Evolutionary conservation across 2,888 invertebrate species (phyloP).

Genomic region (Acholoe squamosa): DNA sequence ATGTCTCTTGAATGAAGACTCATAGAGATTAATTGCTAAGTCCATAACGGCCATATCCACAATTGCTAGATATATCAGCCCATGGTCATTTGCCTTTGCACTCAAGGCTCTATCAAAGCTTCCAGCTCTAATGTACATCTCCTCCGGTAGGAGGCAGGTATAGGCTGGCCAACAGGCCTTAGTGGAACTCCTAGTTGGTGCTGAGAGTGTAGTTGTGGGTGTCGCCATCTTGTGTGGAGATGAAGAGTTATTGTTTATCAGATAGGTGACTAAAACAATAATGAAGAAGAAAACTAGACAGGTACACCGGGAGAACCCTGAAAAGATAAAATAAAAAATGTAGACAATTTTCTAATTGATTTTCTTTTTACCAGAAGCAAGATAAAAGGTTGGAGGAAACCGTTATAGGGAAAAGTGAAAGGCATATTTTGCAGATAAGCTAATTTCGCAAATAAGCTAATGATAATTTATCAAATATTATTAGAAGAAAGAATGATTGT

Average conservation of each 20-base stretch:
- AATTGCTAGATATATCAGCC: background rate
- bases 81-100: background rate
- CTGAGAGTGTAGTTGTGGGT: background rate
- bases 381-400: too few relatives aligned
- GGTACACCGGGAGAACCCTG: too few relatives aligned
- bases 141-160: conserved; percentile 34
- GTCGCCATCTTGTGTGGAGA: background rate
- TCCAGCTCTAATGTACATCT: background rate
- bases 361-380: too few relatives aligned
- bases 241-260: background rate
- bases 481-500: too few relatives aligned
- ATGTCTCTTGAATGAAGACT: conserved; percentile 64
- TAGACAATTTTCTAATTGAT: too few relatives aligned
- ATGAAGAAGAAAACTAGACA: too few relatives aligned
- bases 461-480: too few relatives aligned
- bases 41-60: conserved; percentile 65
- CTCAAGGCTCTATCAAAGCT: background rate
- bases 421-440: too few relatives aligned
- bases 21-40: conserved; percentile 69
- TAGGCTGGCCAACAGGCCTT: background rate
- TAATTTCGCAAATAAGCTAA: too few relatives aligned
- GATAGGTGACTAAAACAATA: too few relatives aligned
- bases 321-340: too few relatives aligned
- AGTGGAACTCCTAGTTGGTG: background rate
- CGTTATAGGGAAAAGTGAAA: too few relatives aligned